Evolutionary conservation across 2,797 vertebrate genomes (phyloP), one percentile per base, ranked within the genome.

Genomic region (Lycodopsis pacificus): DNA sequence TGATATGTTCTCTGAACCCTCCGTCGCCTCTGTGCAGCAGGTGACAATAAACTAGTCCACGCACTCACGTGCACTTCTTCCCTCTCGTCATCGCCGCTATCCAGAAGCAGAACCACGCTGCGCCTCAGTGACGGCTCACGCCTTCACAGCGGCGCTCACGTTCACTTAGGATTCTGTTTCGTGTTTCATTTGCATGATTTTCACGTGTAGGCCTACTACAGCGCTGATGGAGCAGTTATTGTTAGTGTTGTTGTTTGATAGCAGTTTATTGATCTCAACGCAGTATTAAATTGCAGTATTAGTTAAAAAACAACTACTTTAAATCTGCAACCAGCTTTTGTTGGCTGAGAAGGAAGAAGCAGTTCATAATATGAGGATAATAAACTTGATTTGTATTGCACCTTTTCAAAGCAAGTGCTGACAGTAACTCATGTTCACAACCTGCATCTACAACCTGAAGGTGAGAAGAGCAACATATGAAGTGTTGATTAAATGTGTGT

Each of bases 21-120:
- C 34, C 25, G 9, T 38, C 20, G 49, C 70, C 49, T 20, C 3
- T 20, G 42, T 49, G 73, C 19, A 20, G 19, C 14, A 3, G 25
- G 13, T 44, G 59, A 46, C 42, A 1, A 46, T 48, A 1, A 65
- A 66, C 63, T 30, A 38, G 32, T 58, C 56, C 48, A 22, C 42
- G 5, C 10, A 17, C 66, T 80, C 7, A 72, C 40, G 54, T 13
- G 44, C 65, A 81, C 67, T 82, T 78, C 68, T 61, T 58, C 57
- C 80, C 49, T 20, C 69, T 19, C 2, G 20, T 58, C 71, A 20
- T 34, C 17, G 19, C 11, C 0, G 9, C 30, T 7, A 4, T 48
- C 66, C 22, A 4, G 25, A 22, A 38, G 10, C 64, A 48, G 38
- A 10, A 11, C 51, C 70, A 7, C 0, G 15, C 67, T 59, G 65